These are phyloP conservation scores for Saccostrea echinata DNA, from an alignment of 1,140 invertebrate species.

Conservation along the genomic window DNA sequence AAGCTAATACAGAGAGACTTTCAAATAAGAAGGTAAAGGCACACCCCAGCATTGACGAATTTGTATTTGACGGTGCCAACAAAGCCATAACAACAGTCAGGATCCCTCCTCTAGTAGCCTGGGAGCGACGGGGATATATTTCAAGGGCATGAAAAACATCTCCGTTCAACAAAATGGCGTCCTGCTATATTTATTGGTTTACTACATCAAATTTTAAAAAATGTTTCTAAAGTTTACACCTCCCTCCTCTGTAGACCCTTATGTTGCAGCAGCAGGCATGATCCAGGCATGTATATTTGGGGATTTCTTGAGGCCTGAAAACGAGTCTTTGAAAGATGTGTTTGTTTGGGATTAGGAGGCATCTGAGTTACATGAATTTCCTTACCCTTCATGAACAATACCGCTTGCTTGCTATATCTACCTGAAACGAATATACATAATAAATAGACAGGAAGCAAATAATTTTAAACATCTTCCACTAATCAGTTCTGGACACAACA, in stretches of 20 bases:
- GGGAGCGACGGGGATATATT: slow-evolving; percentile 93
- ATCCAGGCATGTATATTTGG: slow-evolving; percentile 72
- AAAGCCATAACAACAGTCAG: slow-evolving; percentile 79
- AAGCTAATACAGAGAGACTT: slow-evolving; percentile 79
- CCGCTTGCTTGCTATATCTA: no score
- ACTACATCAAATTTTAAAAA: no score
- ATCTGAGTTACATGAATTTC: not conserved
- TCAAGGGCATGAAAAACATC: no score
- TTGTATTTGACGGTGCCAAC: slow-evolving; percentile 79
- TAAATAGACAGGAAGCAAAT: no score
- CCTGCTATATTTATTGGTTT: no score
- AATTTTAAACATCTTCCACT: no score
- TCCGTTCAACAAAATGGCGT: no score
- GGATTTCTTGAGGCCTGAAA: slow-evolving; percentile 74
- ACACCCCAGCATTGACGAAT: slow-evolving; percentile 70
- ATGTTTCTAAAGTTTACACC: slow-evolving; percentile 94
- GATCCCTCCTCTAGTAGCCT: slow-evolving; percentile 84
- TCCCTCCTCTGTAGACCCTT: slow-evolving; percentile 95
- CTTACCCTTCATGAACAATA: no score
- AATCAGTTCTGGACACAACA: no score
- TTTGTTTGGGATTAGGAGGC: not conserved
- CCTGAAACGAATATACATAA: no score
- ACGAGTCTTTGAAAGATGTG: not conserved
- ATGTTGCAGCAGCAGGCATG: slow-evolving; percentile 80
- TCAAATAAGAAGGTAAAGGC: slow-evolving; percentile 78